Percentiles rank a stretch among this genome's conserved stretches.
These are phyloP conservation scores for Carapus acus DNA, from an alignment of 2,797 vertebrate species.

Conservation along the genomic window DNA sequence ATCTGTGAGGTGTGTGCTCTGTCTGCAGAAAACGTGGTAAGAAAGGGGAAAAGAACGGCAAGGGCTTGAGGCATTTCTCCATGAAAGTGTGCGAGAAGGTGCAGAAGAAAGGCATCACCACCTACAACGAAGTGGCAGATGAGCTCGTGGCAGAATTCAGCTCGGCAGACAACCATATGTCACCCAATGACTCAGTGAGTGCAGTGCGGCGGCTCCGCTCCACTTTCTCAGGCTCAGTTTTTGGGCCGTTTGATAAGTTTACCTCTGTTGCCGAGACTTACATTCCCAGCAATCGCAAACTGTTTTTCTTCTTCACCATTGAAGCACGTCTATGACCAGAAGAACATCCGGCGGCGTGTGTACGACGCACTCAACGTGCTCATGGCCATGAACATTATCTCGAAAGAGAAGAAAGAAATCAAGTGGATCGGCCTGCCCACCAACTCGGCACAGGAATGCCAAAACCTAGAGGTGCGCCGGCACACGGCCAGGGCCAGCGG, in stretches of 20 bases:
- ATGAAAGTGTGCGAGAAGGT: constrained; percentile 99
- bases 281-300: too few species aligned
- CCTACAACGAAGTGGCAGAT: constrained; percentile 98
- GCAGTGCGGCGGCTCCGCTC: too few species aligned
- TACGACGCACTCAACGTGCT: constrained; percentile 98
- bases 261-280: too few species aligned
- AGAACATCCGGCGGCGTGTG: constrained; percentile 97
- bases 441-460: constrained; percentile 99
- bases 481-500: too few species aligned
- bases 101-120: constrained; percentile 96
- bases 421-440: constrained; percentile 98
- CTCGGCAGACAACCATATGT: constrained; percentile 92
- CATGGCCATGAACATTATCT: constrained; percentile 99
- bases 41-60: constrained; percentile 98
- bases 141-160: constrained; percentile 98
- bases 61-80: constrained; percentile 96
- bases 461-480: constrained; percentile 81
- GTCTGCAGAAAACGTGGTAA: constrained; percentile 83
- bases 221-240: too few species aligned
- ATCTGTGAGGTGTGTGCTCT: neutral
- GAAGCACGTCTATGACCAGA: constrained; percentile 96
- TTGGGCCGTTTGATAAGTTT: too few species aligned
- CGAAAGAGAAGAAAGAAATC: constrained; percentile 99
- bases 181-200: constrained; percentile 92
- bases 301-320: neutral